Conservation (phyloP, 2,888 invertebrate species). For the Psylliodes chrysocephalus region DNA sequence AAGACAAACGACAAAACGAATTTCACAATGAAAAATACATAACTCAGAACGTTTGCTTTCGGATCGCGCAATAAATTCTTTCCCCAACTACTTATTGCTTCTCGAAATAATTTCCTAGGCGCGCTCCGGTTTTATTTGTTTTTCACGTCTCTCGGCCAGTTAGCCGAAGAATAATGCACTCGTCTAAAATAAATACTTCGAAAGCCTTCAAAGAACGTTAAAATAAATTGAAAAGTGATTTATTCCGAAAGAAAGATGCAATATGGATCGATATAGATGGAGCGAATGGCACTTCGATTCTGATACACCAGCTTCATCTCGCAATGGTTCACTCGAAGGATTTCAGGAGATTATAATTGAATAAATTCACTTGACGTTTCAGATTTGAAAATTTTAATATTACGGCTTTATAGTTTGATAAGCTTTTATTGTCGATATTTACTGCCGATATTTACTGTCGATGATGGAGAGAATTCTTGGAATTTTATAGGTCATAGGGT, state of each 20-base stretch:
- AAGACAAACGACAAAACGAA: constrained; percentile 1
- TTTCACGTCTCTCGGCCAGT: neutral
- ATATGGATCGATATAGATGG: neutral
- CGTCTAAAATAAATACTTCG: neutral
- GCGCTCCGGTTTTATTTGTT: constrained; percentile 8
- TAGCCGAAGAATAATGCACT: constrained; percentile 4
- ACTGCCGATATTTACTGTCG: too few relatives aligned
- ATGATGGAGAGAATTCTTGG: too few relatives aligned
- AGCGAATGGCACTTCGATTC: neutral
- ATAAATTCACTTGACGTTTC: too few relatives aligned
- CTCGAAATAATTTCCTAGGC: constrained; percentile 14
- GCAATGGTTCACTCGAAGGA: too few relatives aligned
- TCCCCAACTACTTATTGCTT: constrained; percentile 7
- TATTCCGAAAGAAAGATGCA: constrained; percentile 6
- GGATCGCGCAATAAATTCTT: constrained; percentile 5
- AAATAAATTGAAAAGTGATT: constrained; percentile 16
- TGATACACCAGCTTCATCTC: neutral
- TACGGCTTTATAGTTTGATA: too few relatives aligned
- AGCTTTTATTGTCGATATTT: too few relatives aligned
- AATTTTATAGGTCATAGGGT: too few relatives aligned
- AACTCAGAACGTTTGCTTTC: neutral
- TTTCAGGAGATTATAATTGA: too few relatives aligned
- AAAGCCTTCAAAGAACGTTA: neutral
- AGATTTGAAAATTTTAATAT: too few relatives aligned
- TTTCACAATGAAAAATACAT: neutral